Evolutionary conservation across 2,888 invertebrate genomes (phyloP).

Genomic region (Cylloceria caligata): DNA sequence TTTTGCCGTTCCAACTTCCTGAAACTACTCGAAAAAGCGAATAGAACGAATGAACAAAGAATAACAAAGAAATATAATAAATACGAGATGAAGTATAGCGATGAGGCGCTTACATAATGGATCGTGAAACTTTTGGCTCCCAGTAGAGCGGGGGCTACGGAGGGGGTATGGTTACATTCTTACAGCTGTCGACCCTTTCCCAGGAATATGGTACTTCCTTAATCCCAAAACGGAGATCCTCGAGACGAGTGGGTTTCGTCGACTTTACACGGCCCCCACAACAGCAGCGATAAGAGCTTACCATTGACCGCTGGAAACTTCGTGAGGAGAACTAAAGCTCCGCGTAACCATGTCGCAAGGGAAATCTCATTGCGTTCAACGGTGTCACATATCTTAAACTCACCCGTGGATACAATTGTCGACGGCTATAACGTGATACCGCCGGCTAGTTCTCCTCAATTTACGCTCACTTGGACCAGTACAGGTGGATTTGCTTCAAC

Average conservation of each 20-base stretch:
- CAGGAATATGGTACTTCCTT: conserved; percentile 52
- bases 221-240: conserved; percentile 58
- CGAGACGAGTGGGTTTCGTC: conserved; percentile 48
- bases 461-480: neutral
- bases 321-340: conserved; percentile 37
- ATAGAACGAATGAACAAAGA: neutral
- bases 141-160: neutral
- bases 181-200: conserved; percentile 7
- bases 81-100: conserved; percentile 32
- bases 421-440: neutral
- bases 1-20: neutral
- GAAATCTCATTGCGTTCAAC: conserved; percentile 55
- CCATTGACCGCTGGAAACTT: conserved; percentile 58
- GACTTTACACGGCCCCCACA: conserved; percentile 3
- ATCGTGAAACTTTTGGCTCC: conserved; percentile 47
- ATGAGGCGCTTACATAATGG: conserved; percentile 22
- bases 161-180: conserved; percentile 52
- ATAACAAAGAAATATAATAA: neutral
- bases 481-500: too few relatives aligned
- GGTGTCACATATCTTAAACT: conserved; percentile 29
- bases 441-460: neutral
- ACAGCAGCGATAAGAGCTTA: conserved; percentile 49
- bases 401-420: conserved; percentile 39
- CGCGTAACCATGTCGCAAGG: conserved; percentile 55
- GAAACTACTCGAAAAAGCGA: neutral